These are phyloP conservation scores for Silurus asotus DNA, from an alignment of 2,113 vertebrate species.

Conservation along the genomic window DNA sequence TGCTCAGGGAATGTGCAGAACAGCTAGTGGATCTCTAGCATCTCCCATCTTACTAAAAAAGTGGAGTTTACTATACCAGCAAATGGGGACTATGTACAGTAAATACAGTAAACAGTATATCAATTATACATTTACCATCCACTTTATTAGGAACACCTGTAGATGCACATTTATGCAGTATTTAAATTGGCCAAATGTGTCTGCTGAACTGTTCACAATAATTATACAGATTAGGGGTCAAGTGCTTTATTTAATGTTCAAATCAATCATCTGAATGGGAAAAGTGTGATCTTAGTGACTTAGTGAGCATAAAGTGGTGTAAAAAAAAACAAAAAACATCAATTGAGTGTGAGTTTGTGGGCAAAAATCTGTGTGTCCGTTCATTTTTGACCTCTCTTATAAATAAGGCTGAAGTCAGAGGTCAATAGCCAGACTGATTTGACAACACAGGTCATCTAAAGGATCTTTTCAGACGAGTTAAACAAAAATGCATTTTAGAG, in stretches of 20 bases:
- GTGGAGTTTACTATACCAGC: too few relatives aligned
- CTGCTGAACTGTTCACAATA: background rate
- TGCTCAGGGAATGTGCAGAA: too few relatives aligned
- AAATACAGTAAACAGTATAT: background rate
- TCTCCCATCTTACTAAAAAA: too few relatives aligned
- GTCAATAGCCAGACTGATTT: background rate
- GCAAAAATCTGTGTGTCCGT: background rate
- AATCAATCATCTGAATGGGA: background rate
- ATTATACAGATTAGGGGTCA: background rate
- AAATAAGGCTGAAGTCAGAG: background rate
- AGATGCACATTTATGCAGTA: background rate
- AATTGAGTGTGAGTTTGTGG: background rate
- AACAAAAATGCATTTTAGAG: background rate
- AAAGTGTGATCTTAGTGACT: background rate
- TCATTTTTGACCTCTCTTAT: background rate
- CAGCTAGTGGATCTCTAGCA: too few relatives aligned
- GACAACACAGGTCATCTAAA: background rate
- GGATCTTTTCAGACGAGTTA: background rate
- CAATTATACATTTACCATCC: background rate
- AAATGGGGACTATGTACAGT: too few relatives aligned
- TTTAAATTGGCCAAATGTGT: background rate
- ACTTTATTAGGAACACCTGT: background rate
- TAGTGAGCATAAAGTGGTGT: background rate
- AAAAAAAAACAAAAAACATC: background rate
- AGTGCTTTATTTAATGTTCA: too few relatives aligned